Evolutionary conservation across 2,797 vertebrate genomes (phyloP).

Genomic region (Hemibagrus guttatus): DNA sequence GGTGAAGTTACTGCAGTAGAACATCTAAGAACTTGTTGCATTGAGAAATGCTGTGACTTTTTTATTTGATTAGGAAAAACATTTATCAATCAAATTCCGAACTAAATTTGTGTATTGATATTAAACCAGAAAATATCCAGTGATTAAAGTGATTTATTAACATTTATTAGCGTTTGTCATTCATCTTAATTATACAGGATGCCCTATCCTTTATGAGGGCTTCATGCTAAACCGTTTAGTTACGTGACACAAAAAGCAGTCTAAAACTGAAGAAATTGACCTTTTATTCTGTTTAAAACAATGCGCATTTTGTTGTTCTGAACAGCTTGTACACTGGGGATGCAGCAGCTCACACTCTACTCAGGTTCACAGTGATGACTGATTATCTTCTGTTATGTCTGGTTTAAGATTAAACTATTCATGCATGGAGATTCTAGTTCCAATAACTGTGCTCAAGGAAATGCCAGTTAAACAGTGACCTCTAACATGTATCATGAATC

Average conservation of each 20-base stretch:
- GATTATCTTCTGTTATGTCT: conserved; percentile 36
- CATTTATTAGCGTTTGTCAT: not conserved
- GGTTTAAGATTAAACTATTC: conserved; percentile 51
- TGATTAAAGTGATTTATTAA: not conserved
- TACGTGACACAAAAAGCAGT: not conserved
- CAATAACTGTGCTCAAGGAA: not conserved
- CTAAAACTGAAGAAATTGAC: not conserved
- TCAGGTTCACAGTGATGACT: not conserved
- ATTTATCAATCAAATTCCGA: too few species aligned
- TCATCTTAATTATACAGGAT: not conserved
- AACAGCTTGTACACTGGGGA: not conserved
- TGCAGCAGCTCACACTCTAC: not conserved
- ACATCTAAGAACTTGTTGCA: too few species aligned
- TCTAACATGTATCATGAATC: not conserved
- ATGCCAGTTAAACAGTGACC: conserved; percentile 12
- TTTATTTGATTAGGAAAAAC: too few species aligned
- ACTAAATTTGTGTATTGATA: not conserved
- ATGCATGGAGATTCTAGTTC: not conserved
- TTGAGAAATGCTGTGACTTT: too few species aligned
- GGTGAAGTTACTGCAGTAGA: too few species aligned
- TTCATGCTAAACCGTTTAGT: not conserved
- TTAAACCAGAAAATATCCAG: not conserved
- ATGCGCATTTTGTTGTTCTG: not conserved
- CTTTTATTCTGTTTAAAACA: not conserved
- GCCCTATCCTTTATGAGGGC: not conserved